Conservation (phyloP, 2,888 invertebrate genomes). For the Torymus aiolomorphi region DNA sequence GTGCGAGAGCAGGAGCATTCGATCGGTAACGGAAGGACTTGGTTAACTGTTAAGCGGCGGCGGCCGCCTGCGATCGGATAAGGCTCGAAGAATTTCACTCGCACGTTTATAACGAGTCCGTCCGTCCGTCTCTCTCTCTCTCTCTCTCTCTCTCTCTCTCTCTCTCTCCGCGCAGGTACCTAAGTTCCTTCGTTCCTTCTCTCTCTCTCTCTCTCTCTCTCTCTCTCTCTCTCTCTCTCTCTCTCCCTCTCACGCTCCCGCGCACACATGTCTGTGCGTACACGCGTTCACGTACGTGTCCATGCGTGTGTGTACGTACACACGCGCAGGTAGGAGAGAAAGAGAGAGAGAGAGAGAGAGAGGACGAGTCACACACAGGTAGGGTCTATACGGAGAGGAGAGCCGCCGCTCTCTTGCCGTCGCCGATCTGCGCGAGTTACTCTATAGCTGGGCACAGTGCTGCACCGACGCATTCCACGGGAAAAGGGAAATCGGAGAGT, state of each 20-base stretch:
- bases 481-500: conserved; percentile 33
- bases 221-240: neutral
- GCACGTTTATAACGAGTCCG: conserved; percentile 36
- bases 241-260: conserved; percentile 5
- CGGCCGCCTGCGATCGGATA: conserved; percentile 43
- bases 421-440: neutral
- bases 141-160: neutral
- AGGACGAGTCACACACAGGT: too few relatives aligned
- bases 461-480: conserved; percentile 33
- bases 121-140: neutral
- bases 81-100: conserved; percentile 56
- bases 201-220: neutral
- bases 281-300: too few relatives aligned
- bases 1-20: conserved; percentile 13
- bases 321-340: too few relatives aligned
- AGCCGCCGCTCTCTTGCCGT: too few relatives aligned
- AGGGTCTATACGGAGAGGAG: too few relatives aligned
- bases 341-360: too few relatives aligned
- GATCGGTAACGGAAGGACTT: conserved; percentile 54
- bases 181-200: too few relatives aligned
- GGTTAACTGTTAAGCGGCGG: conserved; percentile 45
- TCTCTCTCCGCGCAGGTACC: too few relatives aligned
- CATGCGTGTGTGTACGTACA: too few relatives aligned
- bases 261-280: neutral
- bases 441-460: neutral